These are phyloP conservation scores for Merodon equestris DNA, from an alignment of 2,888 invertebrate species.

Conservation along the genomic window DNA sequence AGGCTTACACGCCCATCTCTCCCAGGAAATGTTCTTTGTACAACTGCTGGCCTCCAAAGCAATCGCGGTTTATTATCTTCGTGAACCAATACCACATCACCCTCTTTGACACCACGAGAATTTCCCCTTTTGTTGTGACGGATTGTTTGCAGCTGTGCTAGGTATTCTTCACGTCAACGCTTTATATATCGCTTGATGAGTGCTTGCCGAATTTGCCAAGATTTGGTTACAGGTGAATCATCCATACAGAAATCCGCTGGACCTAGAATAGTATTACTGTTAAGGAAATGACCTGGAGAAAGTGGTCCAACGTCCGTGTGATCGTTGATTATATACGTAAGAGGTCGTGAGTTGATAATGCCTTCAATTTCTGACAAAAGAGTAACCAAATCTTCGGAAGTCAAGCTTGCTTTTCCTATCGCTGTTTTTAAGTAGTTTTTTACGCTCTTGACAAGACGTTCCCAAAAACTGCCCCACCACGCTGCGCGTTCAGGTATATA, in stretches of 20 bases:
- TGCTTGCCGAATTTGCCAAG: constrained; percentile 40
- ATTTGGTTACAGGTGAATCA: constrained; percentile 7
- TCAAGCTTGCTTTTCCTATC: constrained; percentile 38
- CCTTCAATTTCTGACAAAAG: constrained; percentile 46
- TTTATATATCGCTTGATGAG: constrained; percentile 39
- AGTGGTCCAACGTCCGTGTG: constrained; percentile 44
- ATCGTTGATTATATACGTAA: constrained; percentile 49
- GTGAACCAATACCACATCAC: constrained; percentile 1
- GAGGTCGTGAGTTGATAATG: constrained; percentile 50
- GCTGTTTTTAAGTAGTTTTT: constrained; percentile 4
- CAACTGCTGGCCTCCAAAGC: background rate
- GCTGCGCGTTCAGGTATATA: constrained; percentile 8
- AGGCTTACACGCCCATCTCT: constrained; percentile 7
- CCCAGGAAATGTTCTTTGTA: background rate
- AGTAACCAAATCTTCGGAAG: constrained; percentile 35
- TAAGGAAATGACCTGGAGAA: constrained; percentile 43
- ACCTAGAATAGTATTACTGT: constrained; percentile 40
- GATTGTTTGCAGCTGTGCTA: constrained; percentile 43
- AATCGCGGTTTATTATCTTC: constrained; percentile 1
- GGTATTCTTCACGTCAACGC: constrained; percentile 45
- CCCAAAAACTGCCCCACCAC: constrained; percentile 6
- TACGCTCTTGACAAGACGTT: constrained; percentile 16
- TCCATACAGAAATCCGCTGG: constrained; percentile 33
- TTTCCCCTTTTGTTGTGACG: constrained; percentile 38
- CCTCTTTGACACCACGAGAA: background rate